A percentile compares a stretch with the other conserved stretches of the same genome.
These are phyloP conservation scores for Drosophila dunni DNA, from an alignment of 1,140 invertebrate genomes.

Conservation along the genomic window DNA sequence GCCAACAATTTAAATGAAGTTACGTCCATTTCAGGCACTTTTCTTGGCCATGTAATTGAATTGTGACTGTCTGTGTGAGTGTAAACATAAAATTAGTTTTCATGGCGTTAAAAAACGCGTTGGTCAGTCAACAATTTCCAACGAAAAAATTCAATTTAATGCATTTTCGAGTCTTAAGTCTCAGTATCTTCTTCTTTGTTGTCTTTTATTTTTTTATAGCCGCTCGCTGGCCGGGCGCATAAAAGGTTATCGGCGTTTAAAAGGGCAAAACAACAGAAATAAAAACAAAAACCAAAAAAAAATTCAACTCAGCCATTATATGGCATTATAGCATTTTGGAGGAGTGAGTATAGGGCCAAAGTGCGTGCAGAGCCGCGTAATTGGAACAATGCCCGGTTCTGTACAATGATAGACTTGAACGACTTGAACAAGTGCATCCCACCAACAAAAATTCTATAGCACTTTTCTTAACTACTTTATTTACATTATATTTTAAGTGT, in stretches of 20 bases:
- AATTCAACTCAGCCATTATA: slow-evolving; percentile 66
- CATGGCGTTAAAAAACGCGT: slow-evolving; percentile 80
- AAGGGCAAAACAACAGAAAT: slow-evolving; percentile 49
- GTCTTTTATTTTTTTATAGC: slow-evolving; percentile 69
- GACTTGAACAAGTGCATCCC: slow-evolving; percentile 57
- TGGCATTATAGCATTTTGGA: slow-evolving; percentile 63
- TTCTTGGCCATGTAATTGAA: slow-evolving; percentile 72
- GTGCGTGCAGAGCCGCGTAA: slow-evolving; percentile 77
- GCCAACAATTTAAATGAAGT: slow-evolving; percentile 73
- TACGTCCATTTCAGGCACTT: slow-evolving; percentile 50
- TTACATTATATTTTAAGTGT: slow-evolving; percentile 31
- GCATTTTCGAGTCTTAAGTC: slow-evolving; percentile 61
- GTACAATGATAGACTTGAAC: slow-evolving; percentile 62
- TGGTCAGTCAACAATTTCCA: slow-evolving; percentile 54
- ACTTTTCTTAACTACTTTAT: slow-evolving; percentile 37
- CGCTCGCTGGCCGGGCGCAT: slow-evolving; percentile 58
- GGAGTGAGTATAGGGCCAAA: slow-evolving; percentile 43
- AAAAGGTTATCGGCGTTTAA: slow-evolving; percentile 82
- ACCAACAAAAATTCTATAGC: slow-evolving; percentile 1
- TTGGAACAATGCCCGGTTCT: slow-evolving; percentile 71
- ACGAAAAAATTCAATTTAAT: slow-evolving; percentile 77
- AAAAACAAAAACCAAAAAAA: slow-evolving; percentile 34
- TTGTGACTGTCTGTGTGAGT: slow-evolving; percentile 51
- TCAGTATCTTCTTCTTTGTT: slow-evolving; percentile 24
- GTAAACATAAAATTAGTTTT: slow-evolving; percentile 81